Evolutionary conservation across 1,140 invertebrate species (phyloP).

Genomic region (Rhynchophorus ferrugineus): DNA sequence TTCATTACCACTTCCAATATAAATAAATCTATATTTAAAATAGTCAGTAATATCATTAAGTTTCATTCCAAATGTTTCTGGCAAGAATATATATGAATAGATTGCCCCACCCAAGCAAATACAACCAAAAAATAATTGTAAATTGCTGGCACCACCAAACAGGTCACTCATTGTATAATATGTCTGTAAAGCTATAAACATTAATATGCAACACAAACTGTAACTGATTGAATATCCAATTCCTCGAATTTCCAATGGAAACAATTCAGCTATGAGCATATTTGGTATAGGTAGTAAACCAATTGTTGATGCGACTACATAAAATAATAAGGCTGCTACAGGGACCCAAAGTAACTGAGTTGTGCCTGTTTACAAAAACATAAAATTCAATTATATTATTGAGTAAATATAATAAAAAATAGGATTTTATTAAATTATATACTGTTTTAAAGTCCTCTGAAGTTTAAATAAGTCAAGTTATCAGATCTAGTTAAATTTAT

Average conservation of each 20-base stretch:
- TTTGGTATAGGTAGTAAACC: slow-evolving; percentile 53
- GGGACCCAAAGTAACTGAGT: slow-evolving; percentile 26
- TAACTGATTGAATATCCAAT: slow-evolving; percentile 49
- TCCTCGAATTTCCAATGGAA: slow-evolving; percentile 52
- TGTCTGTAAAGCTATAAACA: slow-evolving; percentile 48
- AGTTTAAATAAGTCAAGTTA: too few relatives aligned
- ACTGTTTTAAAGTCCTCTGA: background rate
- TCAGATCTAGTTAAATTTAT: too few relatives aligned
- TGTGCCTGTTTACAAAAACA: slow-evolving; percentile 9
- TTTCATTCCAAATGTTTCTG: slow-evolving; percentile 63
- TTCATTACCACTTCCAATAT: slow-evolving; percentile 29
- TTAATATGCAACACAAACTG: slow-evolving; percentile 45
- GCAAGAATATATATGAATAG: slow-evolving; percentile 56
- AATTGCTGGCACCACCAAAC: slow-evolving; percentile 25
- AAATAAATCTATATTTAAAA: slow-evolving; percentile 44
- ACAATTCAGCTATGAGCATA: slow-evolving; percentile 55
- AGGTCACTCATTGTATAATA: slow-evolving; percentile 40
- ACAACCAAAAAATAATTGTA: slow-evolving; percentile 56
- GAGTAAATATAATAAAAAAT: slow-evolving; percentile 9
- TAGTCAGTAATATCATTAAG: slow-evolving; percentile 60
- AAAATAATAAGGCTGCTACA: slow-evolving; percentile 30
- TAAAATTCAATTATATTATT: background rate
- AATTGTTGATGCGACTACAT: slow-evolving; percentile 48
- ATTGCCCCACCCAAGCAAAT: slow-evolving; percentile 49
- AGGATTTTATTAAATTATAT: background rate